Evolutionary conservation across 37 sponge, comb jelly and placozoan genomes (phyloP), one percentile per base, ranked within the genome.

Genomic region (Haliclona indistincta): DNA sequence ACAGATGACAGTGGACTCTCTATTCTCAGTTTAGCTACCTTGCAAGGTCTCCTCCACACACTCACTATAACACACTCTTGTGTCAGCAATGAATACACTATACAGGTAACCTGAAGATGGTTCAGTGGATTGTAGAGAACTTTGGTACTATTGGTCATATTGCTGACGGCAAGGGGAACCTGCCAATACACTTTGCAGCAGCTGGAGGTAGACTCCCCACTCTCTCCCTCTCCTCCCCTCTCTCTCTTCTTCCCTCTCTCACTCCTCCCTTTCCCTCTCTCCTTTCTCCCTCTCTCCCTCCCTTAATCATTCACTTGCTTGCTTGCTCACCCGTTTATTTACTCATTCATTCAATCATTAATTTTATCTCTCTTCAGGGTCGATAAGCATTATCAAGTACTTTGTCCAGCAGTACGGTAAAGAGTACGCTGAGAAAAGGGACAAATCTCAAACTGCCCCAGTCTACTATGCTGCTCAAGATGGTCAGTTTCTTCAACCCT

Each of bases 141-240:
- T 93, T 74, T 43, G 76, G 71, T 19, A 35, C 71, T 32, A 36
- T 82, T 4, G 89, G 55, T n/a, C 47, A 77, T 36, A 38, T 80
- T 28, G 43, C 77, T n/a, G 88, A 88, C 49, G 26, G 54, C 38
- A 78, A 71, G 38, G 94, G 89, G 19, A 71, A 82, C 45, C 71
- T 78, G 2, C 80, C 89, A 34, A 75, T 93, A 0, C 94, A 93
- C 71, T 88, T 88, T 79, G 94, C 94, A 42, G 89, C 94, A 42
- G 94, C 89, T n/a, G 53, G 77, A 75, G 94, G 94, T 93, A 56
- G n/a, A n/a, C n/a, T n/a, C n/a, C n/a, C n/a, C n/a, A n/a, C n/a
- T n/a, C n/a, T n/a, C n/a, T n/a, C n/a, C n/a, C n/a, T n/a, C n/a
- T n/a, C 41, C n/a, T n/a, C n/a, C n/a, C n/a, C n/a, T n/a, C n/a